phyloP scores from a whole-genome alignment of 2,888 invertebrate genomes.

The Dioctria rufipes region DNA sequence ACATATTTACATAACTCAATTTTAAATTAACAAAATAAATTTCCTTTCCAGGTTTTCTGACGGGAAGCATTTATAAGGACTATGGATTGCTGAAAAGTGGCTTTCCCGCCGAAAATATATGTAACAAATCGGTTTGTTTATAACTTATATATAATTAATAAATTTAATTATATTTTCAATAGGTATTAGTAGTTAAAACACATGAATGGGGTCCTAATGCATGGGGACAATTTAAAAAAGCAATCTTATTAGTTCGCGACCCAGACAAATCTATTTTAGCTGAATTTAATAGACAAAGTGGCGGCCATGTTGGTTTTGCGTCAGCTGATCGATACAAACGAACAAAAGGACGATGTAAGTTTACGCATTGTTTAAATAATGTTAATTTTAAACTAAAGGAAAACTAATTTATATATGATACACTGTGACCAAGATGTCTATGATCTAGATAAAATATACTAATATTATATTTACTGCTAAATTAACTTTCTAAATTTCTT shows the following conservation, averaged over 20 bases:
- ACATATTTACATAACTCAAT: no score
- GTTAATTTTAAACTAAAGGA: slow-evolving; percentile 1
- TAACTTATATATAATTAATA: neutral
- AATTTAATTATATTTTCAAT: neutral
- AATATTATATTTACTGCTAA: no score
- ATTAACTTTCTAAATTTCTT: no score
- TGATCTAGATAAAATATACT: no score
- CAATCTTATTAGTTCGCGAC: slow-evolving; percentile 80
- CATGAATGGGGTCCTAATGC: slow-evolving; percentile 81
- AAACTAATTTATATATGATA: slow-evolving; percentile 5
- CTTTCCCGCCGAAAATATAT: slow-evolving; percentile 84
- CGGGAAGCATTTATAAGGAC: slow-evolving; percentile 88
- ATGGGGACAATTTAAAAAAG: slow-evolving; percentile 76
- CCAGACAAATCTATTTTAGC: slow-evolving; percentile 80
- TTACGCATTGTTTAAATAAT: slow-evolving; percentile 2
- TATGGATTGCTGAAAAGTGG: slow-evolving; percentile 84
- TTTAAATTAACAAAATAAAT: no score
- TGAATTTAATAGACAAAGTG: slow-evolving; percentile 85
- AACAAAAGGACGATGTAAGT: slow-evolving; percentile 77
- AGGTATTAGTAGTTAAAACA: slow-evolving; percentile 81
- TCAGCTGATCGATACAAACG: slow-evolving; percentile 78
- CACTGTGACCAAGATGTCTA: no score
- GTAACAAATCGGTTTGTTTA: slow-evolving; percentile 77
- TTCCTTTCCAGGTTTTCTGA: slow-evolving; percentile 75
- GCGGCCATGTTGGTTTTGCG: slow-evolving; percentile 86